These are phyloP conservation scores for Rhyacophila evoluta DNA, from an alignment of 2,888 invertebrate species.

Conservation along the genomic window DNA sequence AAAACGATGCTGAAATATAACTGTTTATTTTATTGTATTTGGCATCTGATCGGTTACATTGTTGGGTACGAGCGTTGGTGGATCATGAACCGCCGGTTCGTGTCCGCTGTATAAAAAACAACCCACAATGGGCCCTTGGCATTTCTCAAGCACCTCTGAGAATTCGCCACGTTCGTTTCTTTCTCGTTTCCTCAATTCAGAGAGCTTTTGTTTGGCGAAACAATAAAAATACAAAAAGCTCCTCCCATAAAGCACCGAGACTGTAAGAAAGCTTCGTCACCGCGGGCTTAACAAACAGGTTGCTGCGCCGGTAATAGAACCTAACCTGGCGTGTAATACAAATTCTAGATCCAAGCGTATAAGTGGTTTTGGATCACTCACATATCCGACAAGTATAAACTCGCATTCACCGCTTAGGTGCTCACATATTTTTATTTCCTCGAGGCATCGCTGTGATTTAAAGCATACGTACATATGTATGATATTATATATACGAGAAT, in stretches of 20 bases:
- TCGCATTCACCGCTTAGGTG: background rate
- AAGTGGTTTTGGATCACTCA: constrained; percentile 16
- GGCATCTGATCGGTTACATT: no score
- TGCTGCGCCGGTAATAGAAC: constrained; percentile 7
- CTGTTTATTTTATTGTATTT: no score
- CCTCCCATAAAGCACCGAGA: constrained; percentile 19
- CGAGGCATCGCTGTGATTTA: background rate
- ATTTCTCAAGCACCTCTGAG: constrained; percentile 35
- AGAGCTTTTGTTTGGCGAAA: constrained; percentile 20
- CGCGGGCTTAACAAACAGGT: constrained; percentile 4
- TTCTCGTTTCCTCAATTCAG: constrained; percentile 14
- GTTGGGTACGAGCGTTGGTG: no score
- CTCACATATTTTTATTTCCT: background rate
- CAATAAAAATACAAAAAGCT: constrained; percentile 25
- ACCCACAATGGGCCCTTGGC: constrained; percentile 36
- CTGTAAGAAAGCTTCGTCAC: background rate
- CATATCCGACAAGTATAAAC: constrained; percentile 7
- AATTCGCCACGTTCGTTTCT: constrained; percentile 23
- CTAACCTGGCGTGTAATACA: constrained; percentile 1
- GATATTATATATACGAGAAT: no score
- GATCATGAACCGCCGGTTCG: no score
- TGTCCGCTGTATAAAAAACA: constrained; percentile 15
- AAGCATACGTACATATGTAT: background rate
- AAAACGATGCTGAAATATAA: no score
- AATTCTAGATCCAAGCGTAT: background rate